These are phyloP conservation scores for Alexandromys fortis DNA, from an alignment of 2,113 vertebrate genomes.

Conservation along the genomic window DNA sequence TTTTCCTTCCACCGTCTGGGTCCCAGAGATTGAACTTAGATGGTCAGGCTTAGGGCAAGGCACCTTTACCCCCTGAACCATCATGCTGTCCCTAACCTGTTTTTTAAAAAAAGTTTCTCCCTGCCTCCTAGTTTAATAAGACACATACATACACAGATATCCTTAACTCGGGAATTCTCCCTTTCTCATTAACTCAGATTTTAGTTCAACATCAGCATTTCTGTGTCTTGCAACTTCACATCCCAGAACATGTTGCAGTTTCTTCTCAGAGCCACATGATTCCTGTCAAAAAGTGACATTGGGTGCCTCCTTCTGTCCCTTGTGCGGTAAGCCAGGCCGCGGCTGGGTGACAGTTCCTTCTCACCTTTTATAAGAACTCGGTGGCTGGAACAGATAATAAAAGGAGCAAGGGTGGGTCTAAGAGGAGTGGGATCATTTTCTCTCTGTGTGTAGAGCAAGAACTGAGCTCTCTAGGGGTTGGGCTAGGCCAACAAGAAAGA, in stretches of 20 bases:
- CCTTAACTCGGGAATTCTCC: neutral
- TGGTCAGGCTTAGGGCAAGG: neutral
- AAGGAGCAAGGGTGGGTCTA: rapidly evolving
- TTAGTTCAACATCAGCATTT: neutral
- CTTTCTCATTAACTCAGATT: neutral
- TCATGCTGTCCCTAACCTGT: neutral
- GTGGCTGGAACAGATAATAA: rapidly evolving
- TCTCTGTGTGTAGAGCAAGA: neutral
- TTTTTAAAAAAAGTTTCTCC: neutral
- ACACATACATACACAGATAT: no score
- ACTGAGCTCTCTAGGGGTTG: rapidly evolving
- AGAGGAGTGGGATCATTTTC: neutral
- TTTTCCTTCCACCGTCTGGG: neutral
- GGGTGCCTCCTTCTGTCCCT: neutral
- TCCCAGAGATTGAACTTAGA: neutral
- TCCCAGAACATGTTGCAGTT: neutral
- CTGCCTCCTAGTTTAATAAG: neutral
- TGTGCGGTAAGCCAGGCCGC: neutral
- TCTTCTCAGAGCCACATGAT: neutral
- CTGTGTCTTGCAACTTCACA: neutral
- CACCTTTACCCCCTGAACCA: neutral
- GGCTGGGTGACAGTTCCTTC: neutral
- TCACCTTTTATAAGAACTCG: neutral
- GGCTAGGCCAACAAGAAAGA: no score
- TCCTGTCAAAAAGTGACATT: neutral